Conservation (phyloP, 2,113 vertebrate genomes). For the Pycnonotus jocosus region DNA sequence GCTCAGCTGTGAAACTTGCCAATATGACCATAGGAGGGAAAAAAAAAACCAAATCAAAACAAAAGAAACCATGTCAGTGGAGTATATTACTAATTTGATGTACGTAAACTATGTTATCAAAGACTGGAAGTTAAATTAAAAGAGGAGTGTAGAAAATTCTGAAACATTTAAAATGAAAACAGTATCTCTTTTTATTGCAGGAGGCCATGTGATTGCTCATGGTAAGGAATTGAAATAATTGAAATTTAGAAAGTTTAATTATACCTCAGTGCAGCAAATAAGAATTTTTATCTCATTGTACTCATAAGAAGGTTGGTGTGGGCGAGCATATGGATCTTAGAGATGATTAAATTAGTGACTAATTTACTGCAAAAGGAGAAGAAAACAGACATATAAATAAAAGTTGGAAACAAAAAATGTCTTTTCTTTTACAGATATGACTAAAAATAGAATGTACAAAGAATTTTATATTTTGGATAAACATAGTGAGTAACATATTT, state of each 20-base stretch:
- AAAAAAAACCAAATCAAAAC: background rate
- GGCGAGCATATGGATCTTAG: slow-evolving; percentile 11
- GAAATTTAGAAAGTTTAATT: slow-evolving; percentile 31
- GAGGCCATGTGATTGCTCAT: background rate
- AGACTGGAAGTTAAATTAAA: background rate
- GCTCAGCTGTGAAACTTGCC: slow-evolving; percentile 44
- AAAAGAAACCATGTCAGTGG: background rate
- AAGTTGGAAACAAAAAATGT: background rate
- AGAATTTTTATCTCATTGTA: slow-evolving; percentile 30
- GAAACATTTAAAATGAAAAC: background rate
- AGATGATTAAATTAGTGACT: slow-evolving; percentile 45
- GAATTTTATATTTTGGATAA: background rate
- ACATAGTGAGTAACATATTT: background rate
- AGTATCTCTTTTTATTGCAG: background rate
- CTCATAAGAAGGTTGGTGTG: background rate
- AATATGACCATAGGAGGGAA: background rate
- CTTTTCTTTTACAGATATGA: background rate
- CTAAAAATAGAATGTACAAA: background rate
- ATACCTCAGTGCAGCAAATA: slow-evolving; percentile 2
- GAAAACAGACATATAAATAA: background rate
- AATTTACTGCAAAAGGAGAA: slow-evolving; percentile 23
- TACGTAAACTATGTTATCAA: background rate
- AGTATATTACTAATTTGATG: background rate
- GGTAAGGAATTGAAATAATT: background rate
- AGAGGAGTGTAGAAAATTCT: background rate